Percentiles rank a stretch among this genome's conserved stretches.
These are phyloP conservation scores for Achlya flavicornis DNA, from an alignment of 2,888 invertebrate species.

Conservation along the genomic window DNA sequence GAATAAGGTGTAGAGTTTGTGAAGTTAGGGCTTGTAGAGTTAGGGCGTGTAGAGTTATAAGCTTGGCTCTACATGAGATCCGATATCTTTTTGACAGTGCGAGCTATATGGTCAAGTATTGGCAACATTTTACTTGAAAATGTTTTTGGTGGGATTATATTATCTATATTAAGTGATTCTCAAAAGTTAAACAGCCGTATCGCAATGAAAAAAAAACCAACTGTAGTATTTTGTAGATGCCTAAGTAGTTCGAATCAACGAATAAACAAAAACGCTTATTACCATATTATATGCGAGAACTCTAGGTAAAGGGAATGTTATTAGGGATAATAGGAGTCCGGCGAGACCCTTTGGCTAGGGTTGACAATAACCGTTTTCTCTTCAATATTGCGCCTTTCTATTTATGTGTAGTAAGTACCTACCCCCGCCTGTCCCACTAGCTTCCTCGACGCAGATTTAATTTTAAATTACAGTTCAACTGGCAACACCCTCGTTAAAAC, in stretches of 20 bases:
- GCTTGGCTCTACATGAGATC: too few relatives aligned
- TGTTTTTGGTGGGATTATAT: too few relatives aligned
- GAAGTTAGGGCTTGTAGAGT: too few relatives aligned
- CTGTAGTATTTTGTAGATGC: background rate
- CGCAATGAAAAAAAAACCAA: background rate
- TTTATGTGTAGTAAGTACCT: slow-evolving; percentile 32
- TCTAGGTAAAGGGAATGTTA: slow-evolving; percentile 49
- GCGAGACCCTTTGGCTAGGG: slow-evolving; percentile 47
- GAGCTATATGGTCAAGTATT: too few relatives aligned
- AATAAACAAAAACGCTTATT: slow-evolving; percentile 38
- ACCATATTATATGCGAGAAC: slow-evolving; percentile 30
- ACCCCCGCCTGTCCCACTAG: slow-evolving; percentile 16
- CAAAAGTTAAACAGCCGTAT: too few relatives aligned
- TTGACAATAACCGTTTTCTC: slow-evolving; percentile 58
- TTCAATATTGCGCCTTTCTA: slow-evolving; percentile 48
- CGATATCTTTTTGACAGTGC: too few relatives aligned
- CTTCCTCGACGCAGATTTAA: slow-evolving; percentile 36
- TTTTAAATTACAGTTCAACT: slow-evolving; percentile 12
- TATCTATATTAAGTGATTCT: too few relatives aligned
- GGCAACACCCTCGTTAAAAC: background rate
- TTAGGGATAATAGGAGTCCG: slow-evolving; percentile 56
- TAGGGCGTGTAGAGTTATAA: too few relatives aligned
- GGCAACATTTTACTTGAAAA: too few relatives aligned
- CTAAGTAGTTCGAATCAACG: slow-evolving; percentile 17
- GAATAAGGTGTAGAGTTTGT: too few relatives aligned